Conservation (phyloP, 2,113 vertebrate genomes). For the Charina bottae region DNA sequence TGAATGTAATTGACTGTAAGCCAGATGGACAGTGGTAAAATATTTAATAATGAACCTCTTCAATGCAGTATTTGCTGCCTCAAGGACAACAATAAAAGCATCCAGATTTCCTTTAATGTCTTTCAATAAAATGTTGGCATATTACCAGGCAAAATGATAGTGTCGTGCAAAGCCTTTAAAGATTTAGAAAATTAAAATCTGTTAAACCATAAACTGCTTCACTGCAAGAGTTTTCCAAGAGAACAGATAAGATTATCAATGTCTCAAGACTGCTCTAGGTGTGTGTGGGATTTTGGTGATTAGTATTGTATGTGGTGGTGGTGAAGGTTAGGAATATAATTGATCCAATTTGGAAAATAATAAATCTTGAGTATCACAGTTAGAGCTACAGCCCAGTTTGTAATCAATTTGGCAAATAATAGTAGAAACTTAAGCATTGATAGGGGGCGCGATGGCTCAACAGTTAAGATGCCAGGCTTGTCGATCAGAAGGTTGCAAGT, state of each 20-base stretch:
- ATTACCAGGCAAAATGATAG: slow-evolving; percentile 39
- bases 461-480: too few species aligned
- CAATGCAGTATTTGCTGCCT: slow-evolving; percentile 42
- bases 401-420: background rate
- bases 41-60: slow-evolving; percentile 50
- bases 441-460: too few species aligned
- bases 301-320: background rate
- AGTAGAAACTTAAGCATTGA: background rate
- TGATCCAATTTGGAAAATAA: background rate
- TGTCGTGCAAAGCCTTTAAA: slow-evolving; percentile 43
- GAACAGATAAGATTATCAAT: slow-evolving; percentile 8
- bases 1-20: slow-evolving; percentile 61
- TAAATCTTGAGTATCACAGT: background rate
- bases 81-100: slow-evolving; percentile 49
- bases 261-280: background rate
- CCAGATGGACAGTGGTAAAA: slow-evolving; percentile 64
- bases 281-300: background rate
- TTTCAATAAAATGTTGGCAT: slow-evolving; percentile 38
- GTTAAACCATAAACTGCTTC: slow-evolving; percentile 31
- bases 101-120: slow-evolving; percentile 49
- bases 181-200: slow-evolving; percentile 43
- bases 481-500: too few species aligned
- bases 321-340: background rate
- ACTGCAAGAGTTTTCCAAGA: slow-evolving; percentile 6
- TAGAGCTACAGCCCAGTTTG: background rate